Evolutionary conservation across 2,888 invertebrate species (phyloP).

Genomic region (Stenotaenia linearis): DNA sequence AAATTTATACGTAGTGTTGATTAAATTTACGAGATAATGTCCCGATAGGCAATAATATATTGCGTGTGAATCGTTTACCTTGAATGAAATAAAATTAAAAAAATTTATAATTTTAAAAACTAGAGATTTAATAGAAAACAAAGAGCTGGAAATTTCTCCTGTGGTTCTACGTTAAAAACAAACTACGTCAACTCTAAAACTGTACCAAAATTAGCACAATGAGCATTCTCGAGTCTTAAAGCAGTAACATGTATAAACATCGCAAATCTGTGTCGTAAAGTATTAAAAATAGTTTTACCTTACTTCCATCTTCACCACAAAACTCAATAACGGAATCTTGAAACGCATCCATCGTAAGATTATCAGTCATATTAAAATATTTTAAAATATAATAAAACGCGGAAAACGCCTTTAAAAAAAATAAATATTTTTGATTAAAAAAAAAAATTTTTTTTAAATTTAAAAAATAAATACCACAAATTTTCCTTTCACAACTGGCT

Average conservation of each 20-base stretch:
- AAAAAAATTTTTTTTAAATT: not conserved
- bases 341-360: not conserved
- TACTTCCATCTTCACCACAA: not conserved
- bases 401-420: slow-evolving; percentile 27
- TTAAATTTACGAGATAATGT: slow-evolving; percentile 39
- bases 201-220: not conserved
- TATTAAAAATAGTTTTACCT: slow-evolving; percentile 22
- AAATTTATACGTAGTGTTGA: slow-evolving; percentile 48
- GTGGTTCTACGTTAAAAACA: not conserved
- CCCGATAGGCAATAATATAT: not conserved
- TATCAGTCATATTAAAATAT: slow-evolving; percentile 7
- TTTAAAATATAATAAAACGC: not conserved
- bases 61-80: not conserved
- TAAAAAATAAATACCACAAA: slow-evolving; percentile 1
- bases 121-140: not conserved
- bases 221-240: not conserved
- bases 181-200: not conserved
- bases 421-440: not conserved
- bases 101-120: not conserved
- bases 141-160: not conserved
- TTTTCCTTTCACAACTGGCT: not conserved
- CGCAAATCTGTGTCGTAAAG: slow-evolving; percentile 12
- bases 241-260: not conserved
- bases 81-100: not conserved
- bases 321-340: not conserved